Conservation (phyloP, 2,113 vertebrate genomes). For the Vulpes vulpes region DNA sequence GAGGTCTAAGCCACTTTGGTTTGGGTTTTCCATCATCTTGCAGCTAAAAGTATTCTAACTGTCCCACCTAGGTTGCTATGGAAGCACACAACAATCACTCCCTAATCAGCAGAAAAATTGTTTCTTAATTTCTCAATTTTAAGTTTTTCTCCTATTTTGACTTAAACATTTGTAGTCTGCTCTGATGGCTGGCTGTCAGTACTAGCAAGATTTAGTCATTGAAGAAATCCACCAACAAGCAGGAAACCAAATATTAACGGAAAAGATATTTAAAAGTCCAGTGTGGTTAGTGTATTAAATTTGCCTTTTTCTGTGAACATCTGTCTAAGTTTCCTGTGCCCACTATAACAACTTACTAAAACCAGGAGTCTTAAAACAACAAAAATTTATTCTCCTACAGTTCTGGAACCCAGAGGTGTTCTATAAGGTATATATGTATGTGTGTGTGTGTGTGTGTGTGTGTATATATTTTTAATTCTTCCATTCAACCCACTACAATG, state of each 20-base stretch:
- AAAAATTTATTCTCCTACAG: not conserved
- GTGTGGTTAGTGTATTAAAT: not conserved
- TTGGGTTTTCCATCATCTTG: not conserved
- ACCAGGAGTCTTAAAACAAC: not conserved
- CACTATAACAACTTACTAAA: not conserved
- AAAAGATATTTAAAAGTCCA: not conserved
- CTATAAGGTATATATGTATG: not conserved
- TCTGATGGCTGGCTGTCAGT: not conserved
- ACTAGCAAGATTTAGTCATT: not conserved
- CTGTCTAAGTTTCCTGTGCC: not conserved
- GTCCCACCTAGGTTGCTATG: not conserved
- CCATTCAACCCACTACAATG: not conserved
- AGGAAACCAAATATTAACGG: not conserved
- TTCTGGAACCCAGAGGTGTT: too few relatives aligned
- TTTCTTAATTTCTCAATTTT: slow-evolving; percentile 27
- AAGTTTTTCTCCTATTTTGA: slow-evolving; percentile 30
- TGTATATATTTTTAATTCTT: not conserved
- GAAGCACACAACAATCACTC: not conserved
- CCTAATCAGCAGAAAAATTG: not conserved
- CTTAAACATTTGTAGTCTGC: not conserved
- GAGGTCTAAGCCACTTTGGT: not conserved
- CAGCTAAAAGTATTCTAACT: not conserved
- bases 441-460: fast-evolving
- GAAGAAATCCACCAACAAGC: not conserved
- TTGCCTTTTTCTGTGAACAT: not conserved